Conservation (phyloP, 2,888 invertebrate genomes). For the Metellina segmentata region DNA sequence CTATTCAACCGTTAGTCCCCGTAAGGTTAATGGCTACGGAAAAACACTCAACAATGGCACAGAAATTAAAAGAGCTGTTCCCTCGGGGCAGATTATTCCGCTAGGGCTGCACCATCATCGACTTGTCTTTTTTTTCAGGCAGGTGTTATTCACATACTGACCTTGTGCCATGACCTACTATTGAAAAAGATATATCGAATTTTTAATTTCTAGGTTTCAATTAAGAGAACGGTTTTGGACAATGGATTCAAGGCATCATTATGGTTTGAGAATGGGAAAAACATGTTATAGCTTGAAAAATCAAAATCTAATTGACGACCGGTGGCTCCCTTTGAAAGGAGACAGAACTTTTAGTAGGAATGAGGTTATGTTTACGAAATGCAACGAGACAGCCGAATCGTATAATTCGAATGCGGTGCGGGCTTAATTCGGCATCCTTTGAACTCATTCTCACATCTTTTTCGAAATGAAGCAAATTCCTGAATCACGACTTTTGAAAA, state of each 20-base stretch:
- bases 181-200: conserved; percentile 53
- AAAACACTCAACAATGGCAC: conserved; percentile 55
- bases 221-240: conserved; percentile 42
- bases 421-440: too few species aligned
- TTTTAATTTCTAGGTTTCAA: conserved; percentile 66
- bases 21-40: conserved; percentile 49
- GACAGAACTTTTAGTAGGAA: background rate
- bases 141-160: conserved; percentile 69
- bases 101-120: conserved; percentile 6
- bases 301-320: conserved; percentile 29
- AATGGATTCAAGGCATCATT: conserved; percentile 37
- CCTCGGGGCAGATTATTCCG: conserved; percentile 18
- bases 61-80: conserved; percentile 31
- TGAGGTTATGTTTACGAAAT: conserved; percentile 34
- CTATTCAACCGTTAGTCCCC: background rate
- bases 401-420: background rate
- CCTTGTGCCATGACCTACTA: conserved; percentile 59
- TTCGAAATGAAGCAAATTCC: too few species aligned
- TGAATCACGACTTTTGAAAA: too few species aligned
- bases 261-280: conserved; percentile 47
- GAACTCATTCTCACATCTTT: too few species aligned
- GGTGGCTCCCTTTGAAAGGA: background rate
- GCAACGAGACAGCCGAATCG: background rate
- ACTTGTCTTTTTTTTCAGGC: conserved; percentile 22
- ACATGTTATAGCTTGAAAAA: conserved; percentile 4